Evolutionary conservation across 2,113 vertebrate species (phyloP), one percentile per base, ranked within the genome.

Genomic region (Chauna torquata): DNA sequence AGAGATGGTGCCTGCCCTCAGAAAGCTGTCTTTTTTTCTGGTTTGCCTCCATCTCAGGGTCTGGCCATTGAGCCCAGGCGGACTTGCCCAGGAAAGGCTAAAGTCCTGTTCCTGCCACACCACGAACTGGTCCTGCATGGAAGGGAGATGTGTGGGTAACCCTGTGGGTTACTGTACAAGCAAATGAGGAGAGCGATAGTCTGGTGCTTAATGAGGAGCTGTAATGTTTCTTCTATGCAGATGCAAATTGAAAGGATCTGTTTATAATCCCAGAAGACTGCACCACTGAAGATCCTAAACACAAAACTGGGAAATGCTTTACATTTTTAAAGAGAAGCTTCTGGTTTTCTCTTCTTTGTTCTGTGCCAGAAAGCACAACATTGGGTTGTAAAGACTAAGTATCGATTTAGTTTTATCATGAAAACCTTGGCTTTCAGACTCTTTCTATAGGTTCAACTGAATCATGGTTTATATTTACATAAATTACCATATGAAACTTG

Each of bases 401-500:
- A 95, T 93, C 94, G 92, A 86, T 95, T 97, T 71, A 70, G 94
- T 90, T 83, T 89, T 77, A 85, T 32, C 90, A 81, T 59, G 89
- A 97, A 96, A 98, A 89, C 89, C 85, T 96, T 92, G 94, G 94
- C 83, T 98, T 79, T 72, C 83, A 78, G 82, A 52, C 92, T 70
- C 82, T 30, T 97, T 71, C 95, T 68, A 89, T 93, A 97, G 97
- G 94, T 98, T 85, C 74, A 87, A 75, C 94, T 42, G 81, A 92
- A 95, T 89, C 88, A 98, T 95, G 94, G 95, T 28, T 88, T 97
- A 55, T 76, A 98, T 98, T 98, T 98, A 95, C 98, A 98, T 98
- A 98, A 97, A 98, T 98, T 98, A 98, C 96, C 98, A 97, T 98
- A 92, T 9, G 50, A 97, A 97, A 97, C 96, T 97, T 97, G 95